These are phyloP conservation scores for Abscondita cerata DNA, from an alignment of 2,888 invertebrate species.

Conservation along the genomic window DNA sequence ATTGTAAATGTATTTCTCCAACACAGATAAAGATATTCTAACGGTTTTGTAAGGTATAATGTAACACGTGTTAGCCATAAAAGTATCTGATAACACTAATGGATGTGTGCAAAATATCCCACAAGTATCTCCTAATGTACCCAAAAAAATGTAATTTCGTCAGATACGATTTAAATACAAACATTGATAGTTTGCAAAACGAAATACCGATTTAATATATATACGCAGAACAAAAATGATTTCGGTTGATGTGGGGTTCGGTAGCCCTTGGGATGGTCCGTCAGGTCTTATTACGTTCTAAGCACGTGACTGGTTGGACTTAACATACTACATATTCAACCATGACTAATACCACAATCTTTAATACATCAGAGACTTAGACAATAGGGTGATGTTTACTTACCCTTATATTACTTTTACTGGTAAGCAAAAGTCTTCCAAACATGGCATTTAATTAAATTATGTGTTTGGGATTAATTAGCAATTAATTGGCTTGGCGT, in stretches of 20 bases:
- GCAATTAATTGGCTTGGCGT: background rate
- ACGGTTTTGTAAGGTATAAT: constrained; percentile 25
- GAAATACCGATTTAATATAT: constrained; percentile 37
- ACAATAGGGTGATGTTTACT: constrained; percentile 20
- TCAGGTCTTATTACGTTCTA: constrained; percentile 44
- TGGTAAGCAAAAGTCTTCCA: too few species aligned
- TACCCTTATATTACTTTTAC: too few species aligned
- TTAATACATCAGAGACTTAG: constrained; percentile 28
- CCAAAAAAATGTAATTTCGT: background rate
- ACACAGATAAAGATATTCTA: constrained; percentile 19
- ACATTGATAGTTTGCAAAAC: constrained; percentile 15
- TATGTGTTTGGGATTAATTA: background rate
- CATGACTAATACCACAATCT: constrained; percentile 39
- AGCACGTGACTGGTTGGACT: constrained; percentile 36
- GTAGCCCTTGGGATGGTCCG: constrained; percentile 35
- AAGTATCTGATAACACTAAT: constrained; percentile 35
- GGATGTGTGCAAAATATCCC: constrained; percentile 36
- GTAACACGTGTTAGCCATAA: constrained; percentile 32
- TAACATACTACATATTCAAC: constrained; percentile 31
- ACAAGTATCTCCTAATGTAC: constrained; percentile 32
- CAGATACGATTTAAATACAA: constrained; percentile 5
- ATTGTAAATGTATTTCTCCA: constrained; percentile 26
- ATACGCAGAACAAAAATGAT: constrained; percentile 30
- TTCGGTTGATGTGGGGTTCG: constrained; percentile 26
- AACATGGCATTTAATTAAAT: background rate